phyloP scores from a whole-genome alignment of 1,140 invertebrate species.

The Olivierus martensii region DNA sequence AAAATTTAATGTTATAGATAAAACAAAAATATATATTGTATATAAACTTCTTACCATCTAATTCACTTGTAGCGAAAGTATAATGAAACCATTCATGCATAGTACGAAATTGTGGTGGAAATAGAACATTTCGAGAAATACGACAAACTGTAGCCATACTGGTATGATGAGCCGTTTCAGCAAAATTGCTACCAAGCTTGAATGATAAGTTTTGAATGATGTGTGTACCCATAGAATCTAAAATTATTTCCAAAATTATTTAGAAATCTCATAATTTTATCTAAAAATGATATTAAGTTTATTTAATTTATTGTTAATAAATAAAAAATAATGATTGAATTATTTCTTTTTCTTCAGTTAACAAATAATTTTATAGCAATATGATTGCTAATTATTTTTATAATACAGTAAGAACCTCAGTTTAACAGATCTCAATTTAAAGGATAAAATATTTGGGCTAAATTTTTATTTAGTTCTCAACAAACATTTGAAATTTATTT shows the following conservation, averaged over 20 bases:
- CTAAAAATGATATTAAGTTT: too few relatives aligned
- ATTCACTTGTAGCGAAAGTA: slow-evolving; percentile 81
- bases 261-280: too few relatives aligned
- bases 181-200: slow-evolving; percentile 47
- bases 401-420: too few relatives aligned
- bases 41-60: slow-evolving; percentile 53
- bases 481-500: too few relatives aligned
- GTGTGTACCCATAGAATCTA: slow-evolving; percentile 28
- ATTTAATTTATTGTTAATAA: too few relatives aligned
- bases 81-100: slow-evolving; percentile 93
- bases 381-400: too few relatives aligned
- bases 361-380: too few relatives aligned
- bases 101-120: slow-evolving; percentile 84
- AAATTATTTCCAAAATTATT: not conserved
- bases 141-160: slow-evolving; percentile 56
- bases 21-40: not conserved
- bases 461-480: too few relatives aligned
- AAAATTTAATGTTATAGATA: not conserved
- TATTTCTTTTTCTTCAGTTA: too few relatives aligned
- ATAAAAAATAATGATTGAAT: too few relatives aligned
- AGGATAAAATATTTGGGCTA: too few relatives aligned
- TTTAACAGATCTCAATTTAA: too few relatives aligned
- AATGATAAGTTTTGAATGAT: slow-evolving; percentile 57
- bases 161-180: slow-evolving; percentile 35
- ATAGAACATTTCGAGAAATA: slow-evolving; percentile 75